These are phyloP conservation scores for Rhadinocentrus ornatus DNA, from an alignment of 2,797 vertebrate genomes.

Conservation along the genomic window DNA sequence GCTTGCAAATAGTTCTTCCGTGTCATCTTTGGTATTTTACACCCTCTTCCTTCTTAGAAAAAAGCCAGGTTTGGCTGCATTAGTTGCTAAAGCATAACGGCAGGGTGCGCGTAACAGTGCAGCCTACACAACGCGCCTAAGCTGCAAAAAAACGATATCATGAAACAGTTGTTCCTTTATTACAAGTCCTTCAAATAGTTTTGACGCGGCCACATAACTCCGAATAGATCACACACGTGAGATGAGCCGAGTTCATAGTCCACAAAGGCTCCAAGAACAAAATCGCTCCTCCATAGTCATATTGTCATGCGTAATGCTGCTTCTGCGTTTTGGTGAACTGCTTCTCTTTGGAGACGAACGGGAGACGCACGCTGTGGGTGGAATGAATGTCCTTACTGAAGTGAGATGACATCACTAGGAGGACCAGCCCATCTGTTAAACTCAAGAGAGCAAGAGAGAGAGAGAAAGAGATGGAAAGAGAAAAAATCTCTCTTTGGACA, in stretches of 20 bases:
- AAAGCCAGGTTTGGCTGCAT: conserved; percentile 15
- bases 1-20: conserved; percentile 43
- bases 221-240: conserved; percentile 11
- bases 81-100: conserved; percentile 8
- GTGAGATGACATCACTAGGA: conserved; percentile 73
- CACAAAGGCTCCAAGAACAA: not conserved
- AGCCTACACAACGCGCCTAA: conserved; percentile 3
- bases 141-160: conserved; percentile 13
- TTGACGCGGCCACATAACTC: conserved; percentile 6
- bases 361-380: conserved; percentile 33
- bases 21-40: conserved; percentile 65
- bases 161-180: conserved; percentile 11
- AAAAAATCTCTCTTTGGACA: not conserved
- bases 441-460: conserved; percentile 24
- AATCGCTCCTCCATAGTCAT: conserved; percentile 17
- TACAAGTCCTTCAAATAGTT: conserved; percentile 15
- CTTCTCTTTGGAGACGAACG: conserved; percentile 36
- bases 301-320: conserved; percentile 61
- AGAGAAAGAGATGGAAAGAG: not conserved
- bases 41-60: conserved; percentile 21
- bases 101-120: conserved; percentile 49
- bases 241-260: conserved; percentile 1
- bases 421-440: conserved; percentile 66
- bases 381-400: conserved; percentile 56
- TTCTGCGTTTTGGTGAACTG: conserved; percentile 33